Percentiles rank a stretch among this genome's conserved stretches.
These are phyloP conservation scores for Hydrozoanthus gracilis DNA, from an alignment of 92 coral and sea anemone genomes.

Conservation along the genomic window DNA sequence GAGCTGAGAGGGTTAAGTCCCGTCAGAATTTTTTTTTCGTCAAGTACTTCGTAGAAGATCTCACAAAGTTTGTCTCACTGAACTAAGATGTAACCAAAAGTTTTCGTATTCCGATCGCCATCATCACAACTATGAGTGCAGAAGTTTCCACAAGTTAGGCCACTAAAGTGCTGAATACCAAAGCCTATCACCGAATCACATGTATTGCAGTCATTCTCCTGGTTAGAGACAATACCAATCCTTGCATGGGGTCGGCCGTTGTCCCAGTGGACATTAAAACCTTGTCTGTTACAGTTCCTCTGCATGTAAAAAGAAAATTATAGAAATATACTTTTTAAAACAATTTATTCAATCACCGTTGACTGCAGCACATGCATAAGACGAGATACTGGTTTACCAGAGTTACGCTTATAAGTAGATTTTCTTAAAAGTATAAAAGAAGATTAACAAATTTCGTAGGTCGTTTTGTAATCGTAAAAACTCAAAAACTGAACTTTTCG, in stretches of 20 bases:
- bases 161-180: neutral
- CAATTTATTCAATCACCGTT: too few relatives aligned
- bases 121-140: neutral
- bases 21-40: too few relatives aligned
- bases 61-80: neutral
- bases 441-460: too few relatives aligned
- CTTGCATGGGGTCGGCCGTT: neutral
- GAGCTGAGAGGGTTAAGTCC: too few relatives aligned
- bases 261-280: conserved; percentile 32
- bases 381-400: too few relatives aligned
- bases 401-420: too few relatives aligned
- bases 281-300: conserved; percentile 41
- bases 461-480: too few relatives aligned
- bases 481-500: too few relatives aligned
- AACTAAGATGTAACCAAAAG: conserved; percentile 45
- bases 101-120: neutral
- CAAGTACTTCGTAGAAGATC: too few relatives aligned
- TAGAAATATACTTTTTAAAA: too few relatives aligned
- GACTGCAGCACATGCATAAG: too few relatives aligned
- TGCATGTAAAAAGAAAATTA: conserved; percentile 1
- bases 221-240: conserved; percentile 36
- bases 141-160: conserved; percentile 21
- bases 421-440: too few relatives aligned
- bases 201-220: conserved; percentile 32
- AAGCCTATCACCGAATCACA: conserved; percentile 53